A percentile compares a stretch with the other conserved stretches of the same genome.
These are phyloP conservation scores for Prorops nasuta DNA, from an alignment of 1,140 invertebrate species.

Conservation along the genomic window DNA sequence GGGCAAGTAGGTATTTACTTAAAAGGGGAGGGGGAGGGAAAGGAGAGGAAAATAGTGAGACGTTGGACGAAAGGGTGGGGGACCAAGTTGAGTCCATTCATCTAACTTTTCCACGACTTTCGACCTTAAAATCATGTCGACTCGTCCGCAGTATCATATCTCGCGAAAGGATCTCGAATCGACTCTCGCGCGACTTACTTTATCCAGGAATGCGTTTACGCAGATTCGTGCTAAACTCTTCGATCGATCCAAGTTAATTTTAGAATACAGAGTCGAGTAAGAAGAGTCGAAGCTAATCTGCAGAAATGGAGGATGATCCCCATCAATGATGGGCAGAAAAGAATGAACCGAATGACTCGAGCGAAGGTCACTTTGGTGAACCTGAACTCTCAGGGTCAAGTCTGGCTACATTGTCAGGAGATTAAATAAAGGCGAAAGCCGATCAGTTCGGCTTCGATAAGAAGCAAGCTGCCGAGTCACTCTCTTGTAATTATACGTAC, in stretches of 20 bases:
- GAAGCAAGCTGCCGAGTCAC: conserved; percentile 51
- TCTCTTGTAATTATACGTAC: conserved; percentile 52
- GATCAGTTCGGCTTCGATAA: too few species aligned
- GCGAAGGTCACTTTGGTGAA: not conserved
- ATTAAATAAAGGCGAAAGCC: too few species aligned
- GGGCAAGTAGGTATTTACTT: too few species aligned
- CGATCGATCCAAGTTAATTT: too few species aligned
- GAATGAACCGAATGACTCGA: not conserved
- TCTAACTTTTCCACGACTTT: conserved; percentile 28
- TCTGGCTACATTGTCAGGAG: too few species aligned
- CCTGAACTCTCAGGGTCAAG: not conserved
- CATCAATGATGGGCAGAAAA: not conserved
- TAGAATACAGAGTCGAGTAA: too few species aligned
- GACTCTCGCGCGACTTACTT: not conserved
- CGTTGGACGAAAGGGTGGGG: not conserved
- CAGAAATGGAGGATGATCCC: not conserved
- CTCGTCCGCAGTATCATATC: conserved; percentile 42
- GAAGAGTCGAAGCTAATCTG: not conserved
- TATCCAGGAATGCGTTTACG: conserved; percentile 24
- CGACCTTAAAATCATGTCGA: conserved; percentile 33
- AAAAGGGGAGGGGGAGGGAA: too few species aligned
- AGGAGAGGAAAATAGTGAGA: not conserved
- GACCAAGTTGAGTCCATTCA: conserved; percentile 18
- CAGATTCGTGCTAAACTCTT: too few species aligned
- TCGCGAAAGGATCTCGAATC: conserved; percentile 38